Evolutionary conservation across 2,113 vertebrate genomes (phyloP), one percentile per base, ranked within the genome.

Genomic region (Corythornis cristatus): DNA sequence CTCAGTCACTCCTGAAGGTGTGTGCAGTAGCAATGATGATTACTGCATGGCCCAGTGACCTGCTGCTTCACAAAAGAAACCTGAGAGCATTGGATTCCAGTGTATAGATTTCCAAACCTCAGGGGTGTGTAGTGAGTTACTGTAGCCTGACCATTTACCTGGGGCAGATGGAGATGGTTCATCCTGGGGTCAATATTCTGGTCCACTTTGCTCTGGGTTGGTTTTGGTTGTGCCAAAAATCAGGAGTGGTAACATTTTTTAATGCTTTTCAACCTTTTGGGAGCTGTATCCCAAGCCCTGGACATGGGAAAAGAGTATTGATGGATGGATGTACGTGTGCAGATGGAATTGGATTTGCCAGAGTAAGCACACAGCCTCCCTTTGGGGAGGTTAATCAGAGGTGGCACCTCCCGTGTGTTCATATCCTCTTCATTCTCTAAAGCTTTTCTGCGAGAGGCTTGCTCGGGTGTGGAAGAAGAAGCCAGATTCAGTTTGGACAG

Each of bases 341-440:
- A 83, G 54, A 14, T 60, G 73, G 83, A 43, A 86, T 22, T 92
- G 76, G 68, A 64, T 91, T 87, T 76, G 50, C 50, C 64, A 19
- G 71, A 18, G 33, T 8, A 56, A 83, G 71, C 37, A 2, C 42
- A 56, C 42, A 46, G 40, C 21, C 31, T 50, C 74, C 82, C 74
- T 79, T 62, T 46, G 50, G 56, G 88, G 54, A 93, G 43, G 33
- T 89, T 40, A 74, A 42, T 5, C 5, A 8, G 42, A 77, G 70
- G 61, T 14, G 31, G 53, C 61, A 16, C 21, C 11, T 11, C 29
- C 56, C 82, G 53, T 22, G 5, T 23, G 46, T 62, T 53, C 20
- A 3, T 33, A 6, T 8, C 13, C 62, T 29, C 7, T 14, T 60
- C 20, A 1, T 53, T 57, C 57, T 40, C 8, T 5, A 20, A 9